These are phyloP conservation scores for Dasypogon diadema DNA, from an alignment of 2,888 invertebrate species.

Conservation along the genomic window DNA sequence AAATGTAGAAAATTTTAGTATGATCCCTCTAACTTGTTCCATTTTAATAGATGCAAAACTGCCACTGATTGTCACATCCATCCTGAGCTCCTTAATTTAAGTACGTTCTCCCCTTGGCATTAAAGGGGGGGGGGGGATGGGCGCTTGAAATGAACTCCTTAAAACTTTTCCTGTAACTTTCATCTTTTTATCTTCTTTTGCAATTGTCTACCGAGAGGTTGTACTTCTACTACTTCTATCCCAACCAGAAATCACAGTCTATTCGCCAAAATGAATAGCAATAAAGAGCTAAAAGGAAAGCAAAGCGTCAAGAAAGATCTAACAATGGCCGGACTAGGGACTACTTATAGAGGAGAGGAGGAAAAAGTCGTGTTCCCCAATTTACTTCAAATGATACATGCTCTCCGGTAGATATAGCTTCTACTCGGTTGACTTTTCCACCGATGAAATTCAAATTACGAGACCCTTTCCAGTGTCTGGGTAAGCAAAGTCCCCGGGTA, in stretches of 20 bases:
- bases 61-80: constrained; percentile 39
- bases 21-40: not conserved
- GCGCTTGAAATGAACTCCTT: constrained; percentile 34
- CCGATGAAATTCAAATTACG: constrained; percentile 51
- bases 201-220: constrained; percentile 13
- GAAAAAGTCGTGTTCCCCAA: constrained; percentile 36
- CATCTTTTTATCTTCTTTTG: constrained; percentile 44
- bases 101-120: constrained; percentile 13
- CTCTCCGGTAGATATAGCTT: constrained; percentile 16
- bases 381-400: constrained; percentile 39
- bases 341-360: constrained; percentile 1
- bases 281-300: constrained; percentile 31
- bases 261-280: constrained; percentile 32
- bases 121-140: too few relatives aligned
- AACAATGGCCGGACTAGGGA: constrained; percentile 3
- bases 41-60: constrained; percentile 23
- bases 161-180: constrained; percentile 40
- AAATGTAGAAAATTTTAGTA: constrained; percentile 15
- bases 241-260: constrained; percentile 36
- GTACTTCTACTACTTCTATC: constrained; percentile 18
- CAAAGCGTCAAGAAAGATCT: constrained; percentile 15
- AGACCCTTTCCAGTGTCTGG: not conserved
- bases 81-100: constrained; percentile 35
- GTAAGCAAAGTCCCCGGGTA: constrained; percentile 37
- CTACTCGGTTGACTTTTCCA: constrained; percentile 48